Evolutionary conservation across 1,140 invertebrate species (phyloP).

Genomic region (Drosophila pseudoobscura): DNA sequence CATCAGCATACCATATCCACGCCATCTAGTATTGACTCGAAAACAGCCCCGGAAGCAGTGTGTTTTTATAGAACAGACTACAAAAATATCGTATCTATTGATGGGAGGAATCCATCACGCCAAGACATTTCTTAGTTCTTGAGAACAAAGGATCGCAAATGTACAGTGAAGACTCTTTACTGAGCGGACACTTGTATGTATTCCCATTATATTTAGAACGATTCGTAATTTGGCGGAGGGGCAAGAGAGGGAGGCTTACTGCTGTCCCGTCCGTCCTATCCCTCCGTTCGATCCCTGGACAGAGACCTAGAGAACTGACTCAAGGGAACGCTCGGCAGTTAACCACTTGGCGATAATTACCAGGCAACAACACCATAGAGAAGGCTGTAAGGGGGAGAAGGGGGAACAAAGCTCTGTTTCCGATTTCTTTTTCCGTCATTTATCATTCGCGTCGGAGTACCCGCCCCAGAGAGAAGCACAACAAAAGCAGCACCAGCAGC

Average conservation of each 20-base stretch:
- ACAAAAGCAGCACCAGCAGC: conserved; percentile 23
- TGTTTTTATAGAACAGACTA: conserved; percentile 21
- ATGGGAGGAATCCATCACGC: no score
- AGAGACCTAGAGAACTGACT: conserved; percentile 2
- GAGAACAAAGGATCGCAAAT: background rate
- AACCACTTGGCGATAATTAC: conserved; percentile 28
- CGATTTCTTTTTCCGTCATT: conserved; percentile 2
- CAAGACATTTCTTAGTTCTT: no score
- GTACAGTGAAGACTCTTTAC: no score
- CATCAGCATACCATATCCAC: conserved; percentile 9
- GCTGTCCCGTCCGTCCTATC: no score
- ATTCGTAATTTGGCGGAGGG: no score
- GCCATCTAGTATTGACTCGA: conserved; percentile 3
- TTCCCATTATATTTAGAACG: no score
- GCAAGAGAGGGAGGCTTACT: background rate
- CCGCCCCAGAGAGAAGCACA: conserved; percentile 17
- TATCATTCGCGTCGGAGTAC: conserved; percentile 10
- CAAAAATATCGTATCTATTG: conserved; percentile 10
- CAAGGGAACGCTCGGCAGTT: conserved; percentile 26
- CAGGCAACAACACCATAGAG: conserved; percentile 5
- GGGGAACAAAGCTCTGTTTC: conserved; percentile 7
- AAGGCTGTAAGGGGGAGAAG: background rate
- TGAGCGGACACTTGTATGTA: no score
- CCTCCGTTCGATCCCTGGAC: conserved; percentile 9
- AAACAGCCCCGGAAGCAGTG: conserved; percentile 24